Conservation (phyloP, 2,113 vertebrate genomes). For the Eolophus roseicapilla region DNA sequence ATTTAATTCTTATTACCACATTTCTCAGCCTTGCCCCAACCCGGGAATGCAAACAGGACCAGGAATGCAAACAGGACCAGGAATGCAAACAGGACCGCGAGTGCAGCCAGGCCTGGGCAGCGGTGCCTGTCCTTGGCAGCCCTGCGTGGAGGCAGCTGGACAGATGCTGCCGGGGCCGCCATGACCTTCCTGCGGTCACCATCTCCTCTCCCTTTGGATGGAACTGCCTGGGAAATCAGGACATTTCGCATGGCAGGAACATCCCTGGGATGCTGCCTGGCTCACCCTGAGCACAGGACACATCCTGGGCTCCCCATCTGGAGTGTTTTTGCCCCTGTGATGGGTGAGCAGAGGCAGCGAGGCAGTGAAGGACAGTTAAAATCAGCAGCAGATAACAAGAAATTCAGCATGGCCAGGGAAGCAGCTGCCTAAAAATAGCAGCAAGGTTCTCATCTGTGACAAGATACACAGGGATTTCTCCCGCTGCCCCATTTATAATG, state of each 20-base stretch:
- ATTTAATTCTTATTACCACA: constrained; percentile 49
- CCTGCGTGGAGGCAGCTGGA: not conserved
- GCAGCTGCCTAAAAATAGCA: constrained; percentile 34
- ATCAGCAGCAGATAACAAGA: not conserved
- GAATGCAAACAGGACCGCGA: not conserved
- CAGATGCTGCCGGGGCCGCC: not conserved
- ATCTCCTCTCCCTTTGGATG: not conserved
- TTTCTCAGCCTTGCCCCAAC: constrained; percentile 24
- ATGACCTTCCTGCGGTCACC: accelerated
- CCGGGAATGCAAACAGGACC: constrained; percentile 24
- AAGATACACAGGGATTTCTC: not conserved
- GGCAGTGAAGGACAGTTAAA: not conserved
- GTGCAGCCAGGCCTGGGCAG: not conserved
- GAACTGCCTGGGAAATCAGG: not conserved
- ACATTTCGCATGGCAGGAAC: not conserved
- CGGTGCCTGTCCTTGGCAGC: not conserved
- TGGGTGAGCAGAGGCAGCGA: not conserved
- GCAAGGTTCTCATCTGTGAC: constrained; percentile 15
- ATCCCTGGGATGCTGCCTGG: not conserved
- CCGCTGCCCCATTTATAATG: not conserved
- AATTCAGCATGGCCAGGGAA: not conserved
- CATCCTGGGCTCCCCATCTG: accelerated
- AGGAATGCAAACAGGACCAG: constrained; percentile 26
- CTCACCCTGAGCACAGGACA: accelerated
- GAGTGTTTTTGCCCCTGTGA: not conserved